Conservation (phyloP, 1,140 invertebrate species). For the Drosophila nigromelanica region DNA sequence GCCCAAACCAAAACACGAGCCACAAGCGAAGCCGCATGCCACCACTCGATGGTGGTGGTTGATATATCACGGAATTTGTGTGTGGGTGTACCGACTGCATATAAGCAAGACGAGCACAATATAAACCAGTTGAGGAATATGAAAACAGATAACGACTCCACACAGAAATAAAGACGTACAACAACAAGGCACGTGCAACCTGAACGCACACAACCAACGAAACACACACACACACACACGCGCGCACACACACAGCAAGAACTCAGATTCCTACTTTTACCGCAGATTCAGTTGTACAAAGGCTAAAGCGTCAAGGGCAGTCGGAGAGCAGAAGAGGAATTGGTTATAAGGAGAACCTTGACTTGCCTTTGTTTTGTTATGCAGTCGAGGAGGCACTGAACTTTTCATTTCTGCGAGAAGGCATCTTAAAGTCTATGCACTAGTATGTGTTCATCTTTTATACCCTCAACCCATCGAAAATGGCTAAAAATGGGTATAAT, state of each 20-base stretch:
- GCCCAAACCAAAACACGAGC: slow-evolving; percentile 3
- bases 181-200: slow-evolving; percentile 63
- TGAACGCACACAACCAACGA: slow-evolving; percentile 7
- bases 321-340: neutral
- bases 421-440: slow-evolving; percentile 15
- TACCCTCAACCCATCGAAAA: too few species aligned
- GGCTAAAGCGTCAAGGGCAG: slow-evolving; percentile 13
- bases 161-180: slow-evolving; percentile 74
- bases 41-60: slow-evolving; percentile 68
- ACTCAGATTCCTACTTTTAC: slow-evolving; percentile 12
- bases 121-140: slow-evolving; percentile 78
- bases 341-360: slow-evolving; percentile 50
- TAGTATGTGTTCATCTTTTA: neutral
- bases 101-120: slow-evolving; percentile 58
- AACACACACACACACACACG: neutral
- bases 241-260: neutral
- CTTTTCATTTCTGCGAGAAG: slow-evolving; percentile 44
- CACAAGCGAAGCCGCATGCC: slow-evolving; percentile 49
- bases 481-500: too few species aligned
- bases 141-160: slow-evolving; percentile 74
- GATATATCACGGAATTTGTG: slow-evolving; percentile 78
- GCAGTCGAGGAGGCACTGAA: slow-evolving; percentile 58
- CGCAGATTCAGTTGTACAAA: slow-evolving; percentile 24
- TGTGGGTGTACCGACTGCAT: slow-evolving; percentile 67
- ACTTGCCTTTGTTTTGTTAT: slow-evolving; percentile 68